A percentile compares a stretch with the other conserved stretches of the same genome.
Evolutionary conservation across 2,888 invertebrate genomes (phyloP).

Genomic region (Melieria crassipennis): DNA sequence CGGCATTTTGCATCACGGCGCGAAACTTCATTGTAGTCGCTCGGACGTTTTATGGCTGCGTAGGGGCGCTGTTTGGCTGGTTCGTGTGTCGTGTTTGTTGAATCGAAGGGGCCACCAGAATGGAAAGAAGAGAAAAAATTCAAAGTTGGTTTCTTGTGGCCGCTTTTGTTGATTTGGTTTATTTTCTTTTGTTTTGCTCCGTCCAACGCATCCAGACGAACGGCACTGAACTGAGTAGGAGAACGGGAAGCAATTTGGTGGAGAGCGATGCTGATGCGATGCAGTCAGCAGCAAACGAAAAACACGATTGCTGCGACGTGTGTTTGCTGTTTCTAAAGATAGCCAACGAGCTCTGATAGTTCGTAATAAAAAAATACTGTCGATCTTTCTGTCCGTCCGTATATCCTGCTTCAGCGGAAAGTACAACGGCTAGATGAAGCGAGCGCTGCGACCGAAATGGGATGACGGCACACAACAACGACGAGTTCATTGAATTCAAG

Average conservation of each 20-base stretch:
- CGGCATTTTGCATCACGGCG: constrained; percentile 60
- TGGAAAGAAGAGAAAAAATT: constrained; percentile 45
- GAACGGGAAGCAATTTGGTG: neutral
- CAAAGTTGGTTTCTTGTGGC: constrained; percentile 30
- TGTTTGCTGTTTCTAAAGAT: constrained; percentile 1
- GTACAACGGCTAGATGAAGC: neutral
- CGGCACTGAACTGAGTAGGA: neutral
- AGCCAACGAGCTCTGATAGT: neutral
- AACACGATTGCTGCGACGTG: neutral
- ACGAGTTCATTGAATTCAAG: constrained; percentile 2
- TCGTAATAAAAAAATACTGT: neutral
- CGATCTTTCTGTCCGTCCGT: neutral
- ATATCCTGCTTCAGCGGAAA: neutral
- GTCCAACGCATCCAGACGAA: neutral
- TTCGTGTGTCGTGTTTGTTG: neutral
- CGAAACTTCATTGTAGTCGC: constrained; percentile 59
- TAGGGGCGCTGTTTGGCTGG: neutral
- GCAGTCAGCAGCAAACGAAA: neutral
- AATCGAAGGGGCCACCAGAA: constrained; percentile 30
- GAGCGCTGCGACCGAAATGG: neutral
- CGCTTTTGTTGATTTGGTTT: neutral
- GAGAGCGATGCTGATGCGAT: neutral
- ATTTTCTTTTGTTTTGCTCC: neutral
- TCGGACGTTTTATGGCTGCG: neutral
- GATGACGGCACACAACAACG: neutral